Evolutionary conservation across 2,797 vertebrate species (phyloP).

Genomic region (Champsocephalus esox): DNA sequence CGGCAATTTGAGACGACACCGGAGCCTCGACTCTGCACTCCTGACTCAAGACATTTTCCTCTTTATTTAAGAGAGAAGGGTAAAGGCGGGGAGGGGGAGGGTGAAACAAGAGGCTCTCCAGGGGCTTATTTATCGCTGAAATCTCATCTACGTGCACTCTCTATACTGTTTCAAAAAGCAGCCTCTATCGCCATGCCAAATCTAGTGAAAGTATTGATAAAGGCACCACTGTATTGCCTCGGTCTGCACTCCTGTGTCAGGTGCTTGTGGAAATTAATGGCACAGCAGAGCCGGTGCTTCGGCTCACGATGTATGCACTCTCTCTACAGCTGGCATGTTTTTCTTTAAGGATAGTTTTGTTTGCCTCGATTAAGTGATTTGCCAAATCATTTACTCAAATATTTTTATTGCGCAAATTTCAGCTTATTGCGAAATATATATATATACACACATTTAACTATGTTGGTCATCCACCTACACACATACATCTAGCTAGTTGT

Average conservation of each 20-base stretch:
- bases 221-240: slow-evolving; percentile 56
- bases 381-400: background rate
- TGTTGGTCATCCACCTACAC: background rate
- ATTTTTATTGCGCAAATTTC: too few relatives aligned
- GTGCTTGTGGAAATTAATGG: slow-evolving; percentile 61
- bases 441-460: background rate
- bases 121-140: slow-evolving; percentile 74
- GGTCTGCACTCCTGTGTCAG: slow-evolving; percentile 59
- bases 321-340: too few relatives aligned
- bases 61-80: slow-evolving; percentile 76
- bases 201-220: slow-evolving; percentile 66
- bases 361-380: background rate
- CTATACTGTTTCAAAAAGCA: slow-evolving; percentile 70
- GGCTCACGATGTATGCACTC: slow-evolving; percentile 2
- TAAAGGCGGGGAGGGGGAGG: slow-evolving; percentile 20
- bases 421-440: too few relatives aligned
- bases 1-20: slow-evolving; percentile 76
- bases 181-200: slow-evolving; percentile 64
- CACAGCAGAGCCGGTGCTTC: slow-evolving; percentile 31
- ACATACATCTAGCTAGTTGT: background rate
- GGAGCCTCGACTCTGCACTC: slow-evolving; percentile 64
- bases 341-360: slow-evolving; percentile 11
- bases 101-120: slow-evolving; percentile 70
- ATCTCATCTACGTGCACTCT: slow-evolving; percentile 72
- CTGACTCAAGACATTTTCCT: slow-evolving; percentile 74